Evolutionary conservation across 1,140 invertebrate genomes (phyloP), one percentile per base, ranked within the genome.

Genomic region (Trigoniulus corallinus): DNA sequence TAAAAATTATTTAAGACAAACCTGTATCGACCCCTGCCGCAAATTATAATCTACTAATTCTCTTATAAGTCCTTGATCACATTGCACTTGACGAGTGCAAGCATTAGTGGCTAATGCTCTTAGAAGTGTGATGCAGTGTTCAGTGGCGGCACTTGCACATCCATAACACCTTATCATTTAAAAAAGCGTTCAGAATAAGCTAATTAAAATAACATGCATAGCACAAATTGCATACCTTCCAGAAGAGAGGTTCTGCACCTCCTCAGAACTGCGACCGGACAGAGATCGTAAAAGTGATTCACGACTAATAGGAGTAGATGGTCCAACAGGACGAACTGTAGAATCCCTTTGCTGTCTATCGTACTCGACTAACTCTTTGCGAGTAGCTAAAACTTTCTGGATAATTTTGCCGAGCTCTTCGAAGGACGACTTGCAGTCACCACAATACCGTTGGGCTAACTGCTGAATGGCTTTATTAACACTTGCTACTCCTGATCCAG

Each of bases 361-460:
- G 62, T 93, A 96, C 0, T 87, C 80, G 0, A 96, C 86, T 22
- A 96, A 68, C 63, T 95, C 91, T 59, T 85, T 79, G 23, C 88
- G 78, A 62, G 85, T 89, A 0, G 88, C 86, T 49, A 89, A 70
- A 3, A 93, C 87, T 62, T 82, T 80, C 71, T 96, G 71, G 37
- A 95, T 93, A 47, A 94, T 88, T 68, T 95, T 92, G 62, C 88
- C 93, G 0, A 98, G 72, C 61, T 97, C 92, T 64, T 97, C 92
- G 67, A 96, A 97, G 1, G 86, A 84, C 13, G 80, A 82, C 62
- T 89, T 91, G 64, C 89, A 96, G 57, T 97, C 93, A 15, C 81
- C 82, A 63, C 89, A 92, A 67, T 97, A 97, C 61, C 88, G 87
- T 62, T 93, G 88, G 1, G 91, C 91, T 48, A 76, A 56, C 25